Base-by-base conservation (phyloP, 2,797 vertebrate species). In the Hirundo rustica region DNA sequence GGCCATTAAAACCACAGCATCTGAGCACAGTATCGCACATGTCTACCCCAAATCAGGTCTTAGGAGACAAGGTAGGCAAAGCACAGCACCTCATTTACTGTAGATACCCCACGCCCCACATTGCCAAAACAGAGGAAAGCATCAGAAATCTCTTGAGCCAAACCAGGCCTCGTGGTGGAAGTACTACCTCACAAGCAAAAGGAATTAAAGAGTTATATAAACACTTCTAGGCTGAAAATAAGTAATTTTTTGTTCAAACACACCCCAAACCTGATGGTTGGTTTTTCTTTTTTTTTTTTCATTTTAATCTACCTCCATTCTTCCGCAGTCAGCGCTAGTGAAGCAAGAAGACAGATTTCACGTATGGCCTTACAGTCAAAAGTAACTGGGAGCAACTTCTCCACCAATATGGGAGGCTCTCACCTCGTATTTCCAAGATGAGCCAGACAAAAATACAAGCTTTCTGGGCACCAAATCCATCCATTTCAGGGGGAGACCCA, bases 31-130 rank as follows among this genome's bases (percentile, higher is more conserved):
- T 7, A n/a, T 9, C 62, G 60, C 0, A 0, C 12, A 40, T 1
- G 5, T 19, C 65, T 34, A 16, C 58, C 55, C 85, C 62, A 84
- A 83, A 45, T 7, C 29, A 58, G 21, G 47, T 75, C 45, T 51
- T 4, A 7, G 30, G 42, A 50, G 45, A 36, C 5, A 7, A 0
- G 0, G 1, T 0, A 12, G 14, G 40, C 32, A 88, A 32, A 89
- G 68, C 54, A 80, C 51, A 74, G 72, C 44, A 25, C 47, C 20
- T 66, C 19, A 19, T 38, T 70, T 25, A 54, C 32, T 26, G 26
- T 0, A 14, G 70, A 21, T 10, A 47, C 12, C 11, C 72, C 64
- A 45, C 0, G 0, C 17, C 44, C 38, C 17, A 38, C 34, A 4
- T 0, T 20, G n/a, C 66, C 79, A 73, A n/a, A 89, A 57, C 4